phyloP scores from a whole-genome alignment of 1,140 invertebrate species.

The Helicoverpa zea region DNA sequence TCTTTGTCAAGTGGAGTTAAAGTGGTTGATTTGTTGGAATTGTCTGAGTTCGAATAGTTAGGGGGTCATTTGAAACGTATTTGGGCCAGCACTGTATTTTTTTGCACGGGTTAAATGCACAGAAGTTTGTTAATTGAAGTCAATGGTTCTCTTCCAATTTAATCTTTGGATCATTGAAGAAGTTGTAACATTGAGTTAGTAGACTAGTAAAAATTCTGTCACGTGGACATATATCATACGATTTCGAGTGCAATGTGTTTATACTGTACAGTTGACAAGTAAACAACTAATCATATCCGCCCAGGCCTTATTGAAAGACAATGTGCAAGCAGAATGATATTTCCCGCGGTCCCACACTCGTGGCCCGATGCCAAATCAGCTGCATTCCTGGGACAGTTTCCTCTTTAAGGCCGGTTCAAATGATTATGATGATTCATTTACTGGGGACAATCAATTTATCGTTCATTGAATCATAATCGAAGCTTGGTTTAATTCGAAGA shows the following conservation, averaged over 20 bases:
- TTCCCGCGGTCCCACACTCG: conserved; percentile 58
- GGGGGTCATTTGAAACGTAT: not conserved
- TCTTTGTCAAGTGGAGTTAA: conserved; percentile 8
- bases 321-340: conserved; percentile 61
- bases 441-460: conserved; percentile 11
- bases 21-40: conserved; percentile 34
- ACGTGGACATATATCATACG: not conserved
- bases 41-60: not conserved
- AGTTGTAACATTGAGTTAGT: not conserved
- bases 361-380: conserved; percentile 70
- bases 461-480: not conserved
- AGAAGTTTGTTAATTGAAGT: not conserved
- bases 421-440: conserved; percentile 49
- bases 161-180: not conserved
- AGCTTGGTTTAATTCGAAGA: not conserved
- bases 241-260: conserved; percentile 20
- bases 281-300: conserved; percentile 42
- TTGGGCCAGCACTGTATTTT: not conserved
- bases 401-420: conserved; percentile 59
- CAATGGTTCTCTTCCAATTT: conserved; percentile 6
- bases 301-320: conserved; percentile 34
- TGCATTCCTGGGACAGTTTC: conserved; percentile 67
- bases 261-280: conserved; percentile 22
- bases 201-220: not conserved
- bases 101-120: not conserved